Evolutionary conservation across 2,797 vertebrate species (phyloP), one percentile per base, ranked within the genome.

Genomic region (Melanotaenia trifasciata): DNA sequence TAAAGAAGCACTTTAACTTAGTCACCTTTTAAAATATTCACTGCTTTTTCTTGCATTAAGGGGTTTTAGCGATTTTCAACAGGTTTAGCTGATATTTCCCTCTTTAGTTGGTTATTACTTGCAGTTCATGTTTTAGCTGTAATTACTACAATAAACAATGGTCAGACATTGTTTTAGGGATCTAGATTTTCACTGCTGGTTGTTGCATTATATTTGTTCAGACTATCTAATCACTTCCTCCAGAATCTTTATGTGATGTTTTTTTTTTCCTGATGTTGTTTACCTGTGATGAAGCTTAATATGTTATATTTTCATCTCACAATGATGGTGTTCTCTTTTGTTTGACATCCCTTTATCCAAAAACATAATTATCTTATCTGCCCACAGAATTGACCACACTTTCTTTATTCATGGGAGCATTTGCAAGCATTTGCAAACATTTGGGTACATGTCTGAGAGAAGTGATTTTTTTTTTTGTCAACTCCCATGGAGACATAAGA

Each of bases 21-120:
- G 72, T 77, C 62, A 76, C 73, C 62, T 71, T 70, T 68, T 53
- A 64, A 74, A 58, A 74, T 74, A 62, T 69, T 82, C 16, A 76
- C 64, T 45, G 53, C 24, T 36, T 1, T 58, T 64, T 56, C 71
- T 65, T 66, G 30, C 36, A 61, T 79, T 33, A 18, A 72, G 35
- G 22, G 38, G 33, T 72, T n/a, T 35, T 43, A 79, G 53, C 69
- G 24, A 11, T 40, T 8, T 66, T 60, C 32, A 6, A 58, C 47
- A 20, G 26, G 75, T 75, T 59, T 58, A 26, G 24, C 59, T 66
- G 0, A 35, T 20, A 56, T 64, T 63, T 70, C 30, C 28, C 24
- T 5, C 5, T 67, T 74, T 50, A 50, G 50, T 61, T 53, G 66
- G 28, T 64, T 54, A 62, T 68, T 35, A 67, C 50, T 76, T 36